Evolutionary conservation across 2,113 vertebrate genomes (phyloP).

Genomic region (Carlito syrichta): DNA sequence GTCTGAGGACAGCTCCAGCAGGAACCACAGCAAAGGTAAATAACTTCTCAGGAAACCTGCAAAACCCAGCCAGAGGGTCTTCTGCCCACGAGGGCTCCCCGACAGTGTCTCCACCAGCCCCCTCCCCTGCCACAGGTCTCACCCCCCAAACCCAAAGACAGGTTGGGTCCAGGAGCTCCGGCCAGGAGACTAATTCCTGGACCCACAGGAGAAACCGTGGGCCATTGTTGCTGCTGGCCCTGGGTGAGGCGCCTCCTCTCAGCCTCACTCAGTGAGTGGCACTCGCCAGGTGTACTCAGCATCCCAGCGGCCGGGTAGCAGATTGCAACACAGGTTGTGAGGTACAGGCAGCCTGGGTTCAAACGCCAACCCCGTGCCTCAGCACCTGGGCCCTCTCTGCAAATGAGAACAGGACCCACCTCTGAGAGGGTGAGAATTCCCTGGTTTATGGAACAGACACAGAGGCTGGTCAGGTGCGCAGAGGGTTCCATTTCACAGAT

Average conservation of each 20-base stretch:
- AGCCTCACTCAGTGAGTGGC: background rate
- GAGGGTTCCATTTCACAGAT: accelerated
- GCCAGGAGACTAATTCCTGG: background rate
- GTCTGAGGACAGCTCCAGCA: accelerated
- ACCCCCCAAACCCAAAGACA: background rate
- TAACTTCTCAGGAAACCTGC: background rate
- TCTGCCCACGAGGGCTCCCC: background rate
- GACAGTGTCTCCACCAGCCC: accelerated
- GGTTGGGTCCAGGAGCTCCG: no score
- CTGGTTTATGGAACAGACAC: background rate
- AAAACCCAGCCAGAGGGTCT: background rate
- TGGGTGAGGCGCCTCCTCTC: accelerated
- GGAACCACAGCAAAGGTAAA: background rate
- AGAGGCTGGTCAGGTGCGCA: accelerated
- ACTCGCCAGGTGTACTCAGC: no score
- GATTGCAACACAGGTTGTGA: accelerated
- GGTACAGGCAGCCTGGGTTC: accelerated
- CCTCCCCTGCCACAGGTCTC: background rate
- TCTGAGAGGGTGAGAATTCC: background rate
- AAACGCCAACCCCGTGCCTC: background rate
- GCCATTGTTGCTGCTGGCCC: background rate
- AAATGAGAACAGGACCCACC: accelerated
- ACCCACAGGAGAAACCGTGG: no score
- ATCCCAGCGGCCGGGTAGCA: background rate
- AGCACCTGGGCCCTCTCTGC: accelerated